Base-by-base conservation (phyloP, 2,113 vertebrate genomes). In the Balaenoptera acutorostrata region DNA sequence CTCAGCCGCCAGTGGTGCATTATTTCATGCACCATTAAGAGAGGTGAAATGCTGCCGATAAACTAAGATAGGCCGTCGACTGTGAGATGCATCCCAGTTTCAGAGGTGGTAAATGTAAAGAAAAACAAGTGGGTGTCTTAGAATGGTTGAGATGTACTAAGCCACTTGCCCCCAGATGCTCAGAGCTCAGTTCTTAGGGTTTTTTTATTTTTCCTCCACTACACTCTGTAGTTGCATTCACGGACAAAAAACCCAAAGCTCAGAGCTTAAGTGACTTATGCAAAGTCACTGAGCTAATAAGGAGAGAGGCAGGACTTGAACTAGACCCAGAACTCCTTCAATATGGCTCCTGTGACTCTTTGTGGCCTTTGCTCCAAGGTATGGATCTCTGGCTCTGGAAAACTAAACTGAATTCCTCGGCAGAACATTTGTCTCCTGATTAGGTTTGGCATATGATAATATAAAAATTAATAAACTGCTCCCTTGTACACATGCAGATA, bases 401-500 rank as follows among this genome's bases (percentile, higher is more conserved):
- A 94, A 81, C 3, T 94, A 25, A 93, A 64, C 44, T 61, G n/a
- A 64, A 82, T 92, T 64, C 13, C 15, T 78, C n/a, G 29, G 66
- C 3, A 8, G 59, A 84, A 77, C 52, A 33, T 77, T 90, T 91
- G 64, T 20, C 72, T 96, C 64, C 69, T 77, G 81, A 88, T 81
- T 46, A 96, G 57, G 84, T 66, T 92, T 96, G 74, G 52, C 74
- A 93, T 92, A 27, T 10, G 59, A 57, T 61, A 46, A 71, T 64
- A 92, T 69, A 46, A 59, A 97, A 90, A 90, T 81, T 49, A 78
- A 92, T 33, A 64, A 92, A 81, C 36, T 88, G 49, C 71, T 88
- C 69, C 39, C 59, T 49, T 44, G 52, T 57, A 84, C 63, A 52
- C 59, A 71, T 0, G 68, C 44, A 31, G 63, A 52, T 14, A 68